Conservation (phyloP, 1,140 invertebrate genomes). For the Drosophila cardini region DNA sequence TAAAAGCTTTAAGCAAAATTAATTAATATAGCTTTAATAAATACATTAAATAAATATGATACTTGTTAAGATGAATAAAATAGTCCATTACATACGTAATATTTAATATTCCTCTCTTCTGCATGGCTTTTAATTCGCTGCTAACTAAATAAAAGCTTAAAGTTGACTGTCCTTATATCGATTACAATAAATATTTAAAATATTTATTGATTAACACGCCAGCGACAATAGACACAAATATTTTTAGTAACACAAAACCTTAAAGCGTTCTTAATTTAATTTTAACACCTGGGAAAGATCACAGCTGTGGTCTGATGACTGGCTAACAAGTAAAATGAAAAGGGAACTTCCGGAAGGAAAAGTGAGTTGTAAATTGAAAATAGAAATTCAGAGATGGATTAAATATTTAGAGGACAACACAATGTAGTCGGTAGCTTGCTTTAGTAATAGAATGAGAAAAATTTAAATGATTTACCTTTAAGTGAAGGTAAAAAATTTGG, state of each 20-base stretch:
- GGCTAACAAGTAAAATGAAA: background rate
- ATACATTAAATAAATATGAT: too few relatives aligned
- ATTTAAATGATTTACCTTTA: background rate
- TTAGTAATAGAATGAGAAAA: background rate
- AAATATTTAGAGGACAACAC: constrained; percentile 49
- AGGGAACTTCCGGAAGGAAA: background rate
- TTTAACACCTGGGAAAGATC: constrained; percentile 37
- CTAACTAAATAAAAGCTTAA: too few relatives aligned
- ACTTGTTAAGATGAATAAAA: too few relatives aligned
- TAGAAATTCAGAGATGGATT: constrained; percentile 22
- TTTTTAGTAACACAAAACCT: background rate
- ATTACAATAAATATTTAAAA: too few relatives aligned
- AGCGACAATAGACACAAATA: background rate
- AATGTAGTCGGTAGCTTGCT: constrained; percentile 4
- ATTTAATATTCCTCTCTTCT: too few relatives aligned
- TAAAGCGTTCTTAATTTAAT: constrained; percentile 29
- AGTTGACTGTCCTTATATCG: too few relatives aligned
- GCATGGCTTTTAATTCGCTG: too few relatives aligned
- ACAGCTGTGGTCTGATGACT: constrained; percentile 43
- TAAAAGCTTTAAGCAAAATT: too few relatives aligned
- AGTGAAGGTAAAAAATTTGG: background rate
- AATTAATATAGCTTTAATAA: too few relatives aligned
- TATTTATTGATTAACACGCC: background rate
- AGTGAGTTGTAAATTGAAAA: constrained; percentile 31
- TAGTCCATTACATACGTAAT: too few relatives aligned